phyloP scores from a whole-genome alignment of 2,888 invertebrate species.

The Palloptera scutellata region DNA sequence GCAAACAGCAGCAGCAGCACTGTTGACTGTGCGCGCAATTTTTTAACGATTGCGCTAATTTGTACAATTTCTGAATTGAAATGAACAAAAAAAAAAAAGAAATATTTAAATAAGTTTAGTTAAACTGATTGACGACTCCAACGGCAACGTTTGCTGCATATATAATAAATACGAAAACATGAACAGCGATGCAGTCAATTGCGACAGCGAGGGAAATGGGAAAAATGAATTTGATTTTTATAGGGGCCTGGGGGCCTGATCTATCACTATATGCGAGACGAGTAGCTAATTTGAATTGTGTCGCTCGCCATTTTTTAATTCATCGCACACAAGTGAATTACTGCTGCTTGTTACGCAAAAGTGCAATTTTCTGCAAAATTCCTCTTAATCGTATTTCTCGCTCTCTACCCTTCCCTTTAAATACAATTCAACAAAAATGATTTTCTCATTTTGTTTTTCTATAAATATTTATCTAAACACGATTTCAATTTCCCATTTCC shows the following conservation, averaged over 20 bases:
- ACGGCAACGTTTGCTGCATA: neutral
- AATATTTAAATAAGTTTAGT: neutral
- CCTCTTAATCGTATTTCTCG: neutral
- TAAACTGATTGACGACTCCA: neutral
- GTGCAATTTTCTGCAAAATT: neutral
- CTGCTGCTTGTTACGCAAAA: neutral
- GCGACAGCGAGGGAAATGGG: neutral
- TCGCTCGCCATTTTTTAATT: neutral
- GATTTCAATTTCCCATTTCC: neutral
- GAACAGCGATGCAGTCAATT: neutral
- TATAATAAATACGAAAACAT: neutral
- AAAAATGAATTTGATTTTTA: neutral
- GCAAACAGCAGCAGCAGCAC: neutral
- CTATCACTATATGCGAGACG: neutral
- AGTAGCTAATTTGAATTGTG: neutral
- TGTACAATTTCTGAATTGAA: neutral
- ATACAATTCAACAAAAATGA: neutral
- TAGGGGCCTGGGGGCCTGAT: neutral
- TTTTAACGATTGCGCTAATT: neutral
- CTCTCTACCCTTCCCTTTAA: neutral
- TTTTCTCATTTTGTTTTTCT: slow-evolving; percentile 31
- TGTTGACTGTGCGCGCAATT: neutral
- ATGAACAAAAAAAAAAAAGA: neutral
- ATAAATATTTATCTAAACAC: neutral
- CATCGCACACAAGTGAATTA: neutral